phyloP scores from a whole-genome alignment of 2,797 vertebrate genomes.

The Chaetodon trifasciatus region DNA sequence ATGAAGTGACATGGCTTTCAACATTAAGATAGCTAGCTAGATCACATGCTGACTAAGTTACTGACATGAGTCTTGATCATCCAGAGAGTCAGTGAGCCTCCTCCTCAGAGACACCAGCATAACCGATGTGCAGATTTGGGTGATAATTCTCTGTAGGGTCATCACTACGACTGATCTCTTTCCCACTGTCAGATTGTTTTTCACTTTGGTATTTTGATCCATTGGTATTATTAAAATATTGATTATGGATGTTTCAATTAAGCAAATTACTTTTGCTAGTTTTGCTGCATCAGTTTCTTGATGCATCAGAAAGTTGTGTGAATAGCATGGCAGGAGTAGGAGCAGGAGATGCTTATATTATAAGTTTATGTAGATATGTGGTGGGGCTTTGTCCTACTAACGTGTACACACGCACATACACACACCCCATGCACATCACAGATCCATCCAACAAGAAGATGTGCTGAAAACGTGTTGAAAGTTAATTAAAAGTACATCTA shows the following conservation, averaged over 20 bases:
- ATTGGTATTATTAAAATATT: no score
- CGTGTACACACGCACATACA: neutral
- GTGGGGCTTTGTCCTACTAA: neutral
- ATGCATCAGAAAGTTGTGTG: neutral
- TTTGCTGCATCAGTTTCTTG: neutral
- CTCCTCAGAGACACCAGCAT: no score
- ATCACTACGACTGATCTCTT: neutral
- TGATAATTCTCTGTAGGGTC: neutral
- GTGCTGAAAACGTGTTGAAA: slow-evolving; percentile 25
- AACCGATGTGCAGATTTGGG: no score
- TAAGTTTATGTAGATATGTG: neutral
- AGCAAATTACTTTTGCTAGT: neutral
- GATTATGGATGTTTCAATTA: neutral
- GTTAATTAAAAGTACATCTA: slow-evolving; percentile 41
- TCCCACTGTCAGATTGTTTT: neutral
- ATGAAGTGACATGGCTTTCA: no score
- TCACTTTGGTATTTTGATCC: no score
- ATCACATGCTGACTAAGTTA: no score
- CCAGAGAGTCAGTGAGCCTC: no score
- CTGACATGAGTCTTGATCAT: no score
- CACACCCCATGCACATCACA: neutral
- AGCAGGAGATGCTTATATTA: neutral
- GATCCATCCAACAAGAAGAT: neutral
- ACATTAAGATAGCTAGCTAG: no score
- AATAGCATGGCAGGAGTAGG: neutral